Evolutionary conservation across 2,797 vertebrate genomes (phyloP), one percentile per base, ranked within the genome.

Genomic region (Oreortyx pictus): DNA sequence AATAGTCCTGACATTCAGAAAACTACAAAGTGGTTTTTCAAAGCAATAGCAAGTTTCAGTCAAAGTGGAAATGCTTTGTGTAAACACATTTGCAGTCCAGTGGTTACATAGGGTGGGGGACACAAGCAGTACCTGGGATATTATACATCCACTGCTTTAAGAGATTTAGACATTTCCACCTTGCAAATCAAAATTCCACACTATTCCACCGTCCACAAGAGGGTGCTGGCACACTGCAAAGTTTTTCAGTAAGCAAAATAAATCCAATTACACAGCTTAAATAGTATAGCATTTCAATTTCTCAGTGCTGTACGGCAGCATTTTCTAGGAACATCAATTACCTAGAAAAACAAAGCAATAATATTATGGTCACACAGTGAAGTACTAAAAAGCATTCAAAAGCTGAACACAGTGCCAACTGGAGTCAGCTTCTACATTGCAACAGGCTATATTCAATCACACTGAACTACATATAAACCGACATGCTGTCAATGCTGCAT

Each of bases 201-300:
- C 29, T 37, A 11, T 23, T 44, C 3, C 27, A 39, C 8, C 64
- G 78, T n/a, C 92, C 95, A 83, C 86, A 6, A 95, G 94, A 81
- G 91, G 94, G 92, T 80, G 91, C 89, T 94, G 86, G 59, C 50
- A 77, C 44, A 39, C 76, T 61, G n/a, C 43, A 52, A 23, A 82
- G 82, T 14, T 44, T 54, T 33, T 7, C 56, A 6, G 11, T 25
- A 52, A 76, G 14, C 41, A 68, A 67, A 35, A 14, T 20, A 6
- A 33, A 31, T 11, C 17, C 3, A 3, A 31, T 37, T 6, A 4
- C 1, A 22, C 31, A 66, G 8, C 56, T 7, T 2, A 19, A 22
- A 56, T 7, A 15, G 59, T 12, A 43, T 4, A 75, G 61, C n/a
- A 7, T 56, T 56, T n/a, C 29, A 31, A 52, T 56, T 56, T 56